Evolutionary conservation across 2,797 vertebrate genomes (phyloP), one percentile per base, ranked within the genome.

Genomic region (Xyrichtys novacula): DNA sequence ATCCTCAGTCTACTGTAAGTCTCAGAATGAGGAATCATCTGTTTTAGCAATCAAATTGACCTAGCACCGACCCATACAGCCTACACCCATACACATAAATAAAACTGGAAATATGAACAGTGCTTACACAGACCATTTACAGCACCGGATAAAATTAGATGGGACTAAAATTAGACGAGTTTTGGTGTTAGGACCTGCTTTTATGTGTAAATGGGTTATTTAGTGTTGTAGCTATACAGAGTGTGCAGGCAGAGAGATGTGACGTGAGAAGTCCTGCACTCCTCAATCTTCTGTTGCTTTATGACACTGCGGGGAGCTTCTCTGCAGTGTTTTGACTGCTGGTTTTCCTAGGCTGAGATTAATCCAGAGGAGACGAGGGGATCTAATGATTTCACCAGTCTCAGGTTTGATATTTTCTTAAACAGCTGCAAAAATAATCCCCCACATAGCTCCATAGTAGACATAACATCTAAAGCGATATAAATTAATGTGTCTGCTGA

Each of bases 371-470:
- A 71, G 44, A 84, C 58, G 63, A 85, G 78, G 53, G 58, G 52
- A 53, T 49, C 62, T 90, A 84, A 88, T 78, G 76, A 62, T 14
- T 89, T 40, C 61, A 76, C 71, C 85, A 88, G 83, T 67, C 62
- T 60, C 23, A 63, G 47, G 20, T 74, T 58, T 49, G 39, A 50
- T 73, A 54, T 40, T 25, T 50, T 53, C 61, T 40, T 25, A 61
- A 68, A 70, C 6, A 16, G 5, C 50, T 76, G 64, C 14, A 76
- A 42, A 69, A 17, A 55, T 28, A 43, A 66, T 58, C 17, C 32
- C 11, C 10, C 2, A n/a, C 31, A 29, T 32, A 26, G 69, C 11
- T 1, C 15, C 70, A 56, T 32, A 29, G 44, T 47, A 38, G 43
- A 19, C 44, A 44, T 56, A 46, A 60, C 7, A 22, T 46, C 12